phyloP scores from a whole-genome alignment of 2,797 vertebrate species.

The Florisuga fusca region DNA sequence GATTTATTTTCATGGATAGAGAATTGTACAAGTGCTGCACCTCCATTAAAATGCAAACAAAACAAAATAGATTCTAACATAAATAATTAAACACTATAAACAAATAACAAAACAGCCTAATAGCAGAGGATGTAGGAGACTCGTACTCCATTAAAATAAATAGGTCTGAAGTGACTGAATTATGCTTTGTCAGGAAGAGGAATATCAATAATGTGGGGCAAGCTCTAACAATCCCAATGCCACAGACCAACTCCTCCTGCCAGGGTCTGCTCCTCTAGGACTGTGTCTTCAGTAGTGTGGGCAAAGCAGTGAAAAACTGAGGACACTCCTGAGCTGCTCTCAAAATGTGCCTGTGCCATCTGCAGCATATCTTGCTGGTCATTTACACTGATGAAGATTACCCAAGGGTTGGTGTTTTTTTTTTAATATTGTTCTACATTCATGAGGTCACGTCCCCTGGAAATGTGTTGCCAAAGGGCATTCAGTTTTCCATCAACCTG shows the following conservation, averaged over 20 bases:
- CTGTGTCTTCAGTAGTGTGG: not conserved
- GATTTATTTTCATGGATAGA: not conserved
- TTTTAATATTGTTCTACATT: not conserved
- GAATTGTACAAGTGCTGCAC: not conserved
- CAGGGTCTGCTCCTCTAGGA: not conserved
- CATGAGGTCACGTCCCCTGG: not conserved
- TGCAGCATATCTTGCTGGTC: not conserved
- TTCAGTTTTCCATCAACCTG: not conserved
- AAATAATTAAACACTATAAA: slow-evolving; percentile 56
- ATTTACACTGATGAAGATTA: not conserved
- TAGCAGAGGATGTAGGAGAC: not conserved
- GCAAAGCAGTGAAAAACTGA: not conserved
- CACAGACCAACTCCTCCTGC: not conserved
- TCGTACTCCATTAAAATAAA: slow-evolving; percentile 31
- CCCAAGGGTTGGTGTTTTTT: not conserved
- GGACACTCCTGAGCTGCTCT: not conserved
- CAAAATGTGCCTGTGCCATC: not conserved
- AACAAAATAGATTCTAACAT: not conserved
- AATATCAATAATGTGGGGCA: not conserved
- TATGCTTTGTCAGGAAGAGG: not conserved
- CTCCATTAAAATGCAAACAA: not conserved
- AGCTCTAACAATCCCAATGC: not conserved
- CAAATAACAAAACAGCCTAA: slow-evolving; percentile 28
- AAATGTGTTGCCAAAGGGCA: not conserved
- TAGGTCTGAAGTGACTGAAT: not conserved